Conservation (phyloP, 2,888 invertebrate genomes). For the Apodemia hepburni region DNA sequence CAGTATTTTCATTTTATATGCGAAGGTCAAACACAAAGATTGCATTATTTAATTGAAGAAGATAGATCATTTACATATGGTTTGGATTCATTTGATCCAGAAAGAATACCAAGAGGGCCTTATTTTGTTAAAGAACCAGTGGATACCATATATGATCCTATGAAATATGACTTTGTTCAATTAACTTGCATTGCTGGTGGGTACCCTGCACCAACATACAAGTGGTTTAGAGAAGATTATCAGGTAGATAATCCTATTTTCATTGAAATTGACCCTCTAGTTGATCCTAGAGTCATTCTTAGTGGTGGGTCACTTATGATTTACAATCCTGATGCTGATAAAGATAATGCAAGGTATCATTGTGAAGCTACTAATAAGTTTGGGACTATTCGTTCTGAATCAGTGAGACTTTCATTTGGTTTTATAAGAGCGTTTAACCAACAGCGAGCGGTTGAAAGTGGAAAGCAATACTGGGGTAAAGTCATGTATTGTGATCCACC, state of each 20-base stretch:
- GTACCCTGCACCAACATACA: slow-evolving; percentile 93
- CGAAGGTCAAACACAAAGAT: slow-evolving; percentile 88
- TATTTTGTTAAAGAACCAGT: slow-evolving; percentile 92
- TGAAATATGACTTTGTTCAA: slow-evolving; percentile 87
- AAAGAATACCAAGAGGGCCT: slow-evolving; percentile 92
- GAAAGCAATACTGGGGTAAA: slow-evolving; percentile 96
- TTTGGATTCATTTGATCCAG: slow-evolving; percentile 88
- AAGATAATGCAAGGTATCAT: slow-evolving; percentile 93
- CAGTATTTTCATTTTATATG: slow-evolving; percentile 92
- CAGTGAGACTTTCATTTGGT: slow-evolving; percentile 93
- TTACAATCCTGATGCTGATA: slow-evolving; percentile 88
- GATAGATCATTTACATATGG: slow-evolving; percentile 93
- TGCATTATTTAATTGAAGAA: slow-evolving; percentile 86
- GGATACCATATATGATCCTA: slow-evolving; percentile 91
- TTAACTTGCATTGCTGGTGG: slow-evolving; percentile 92
- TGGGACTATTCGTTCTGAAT: slow-evolving; percentile 94
- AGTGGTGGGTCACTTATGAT: slow-evolving; percentile 96
- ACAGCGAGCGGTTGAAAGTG: slow-evolving; percentile 90
- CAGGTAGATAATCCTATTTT: slow-evolving; percentile 88
- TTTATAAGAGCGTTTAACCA: slow-evolving; percentile 94
- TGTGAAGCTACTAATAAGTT: slow-evolving; percentile 94
- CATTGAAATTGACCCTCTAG: slow-evolving; percentile 87
- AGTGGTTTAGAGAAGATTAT: slow-evolving; percentile 94
- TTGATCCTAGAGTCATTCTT: slow-evolving; percentile 87
- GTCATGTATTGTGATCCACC: slow-evolving; percentile 96